Percentiles rank a stretch among this genome's conserved stretches.
Evolutionary conservation across 2,888 invertebrate species (phyloP).

Genomic region (Lepidochrysops patricia): DNA sequence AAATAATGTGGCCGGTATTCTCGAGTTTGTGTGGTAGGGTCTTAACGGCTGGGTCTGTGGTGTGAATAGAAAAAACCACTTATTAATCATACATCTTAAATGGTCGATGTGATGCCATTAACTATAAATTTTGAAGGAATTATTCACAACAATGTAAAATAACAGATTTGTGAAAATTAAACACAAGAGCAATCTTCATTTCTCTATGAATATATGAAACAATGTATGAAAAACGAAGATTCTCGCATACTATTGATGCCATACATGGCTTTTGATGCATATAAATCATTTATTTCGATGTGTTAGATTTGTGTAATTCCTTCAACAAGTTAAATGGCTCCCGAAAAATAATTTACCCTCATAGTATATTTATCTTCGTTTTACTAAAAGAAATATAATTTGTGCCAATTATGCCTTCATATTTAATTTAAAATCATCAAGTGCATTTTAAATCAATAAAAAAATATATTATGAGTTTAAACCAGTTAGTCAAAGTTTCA

Average conservation of each 20-base stretch:
- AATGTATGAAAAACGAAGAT: too few relatives aligned
- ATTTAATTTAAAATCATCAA: too few relatives aligned
- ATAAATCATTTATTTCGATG: too few relatives aligned
- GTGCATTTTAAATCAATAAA: too few relatives aligned
- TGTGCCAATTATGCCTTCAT: too few relatives aligned
- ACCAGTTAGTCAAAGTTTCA: background rate
- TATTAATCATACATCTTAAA: constrained; percentile 42
- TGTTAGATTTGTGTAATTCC: background rate
- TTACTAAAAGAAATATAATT: background rate
- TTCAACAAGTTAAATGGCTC: constrained; percentile 6
- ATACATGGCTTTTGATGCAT: too few relatives aligned
- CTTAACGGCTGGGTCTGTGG: constrained; percentile 62
- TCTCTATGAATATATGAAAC: too few relatives aligned
- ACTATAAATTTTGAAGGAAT: constrained; percentile 30
- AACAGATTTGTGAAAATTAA: too few relatives aligned
- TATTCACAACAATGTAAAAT: background rate
- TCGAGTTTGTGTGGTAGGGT: constrained; percentile 40
- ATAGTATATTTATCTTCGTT: constrained; percentile 1
- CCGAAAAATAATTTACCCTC: background rate
- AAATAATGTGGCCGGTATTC: constrained; percentile 37
- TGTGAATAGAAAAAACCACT: constrained; percentile 59
- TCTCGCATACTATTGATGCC: too few relatives aligned
- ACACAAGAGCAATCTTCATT: too few relatives aligned
- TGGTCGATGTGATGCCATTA: constrained; percentile 22
- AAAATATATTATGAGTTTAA: constrained; percentile 6